A percentile compares a stretch with the other conserved stretches of the same genome.
phyloP scores from a whole-genome alignment of 2,888 invertebrate genomes.

The Drosophila rubida region DNA sequence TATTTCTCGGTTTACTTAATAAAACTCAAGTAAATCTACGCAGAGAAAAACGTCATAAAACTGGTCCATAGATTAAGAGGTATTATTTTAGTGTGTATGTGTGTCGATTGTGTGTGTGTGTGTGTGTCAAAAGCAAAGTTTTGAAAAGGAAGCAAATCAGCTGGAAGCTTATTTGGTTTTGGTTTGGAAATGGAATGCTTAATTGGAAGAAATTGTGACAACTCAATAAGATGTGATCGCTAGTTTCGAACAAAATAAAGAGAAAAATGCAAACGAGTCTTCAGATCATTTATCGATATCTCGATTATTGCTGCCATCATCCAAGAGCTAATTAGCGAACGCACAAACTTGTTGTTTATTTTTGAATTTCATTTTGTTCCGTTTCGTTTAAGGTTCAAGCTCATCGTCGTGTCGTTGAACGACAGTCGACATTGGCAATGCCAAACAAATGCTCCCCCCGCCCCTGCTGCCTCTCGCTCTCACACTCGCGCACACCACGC shows the following conservation, averaged over 20 bases:
- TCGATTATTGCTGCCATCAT: not conserved
- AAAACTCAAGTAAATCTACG: conserved; percentile 56
- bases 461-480: not conserved
- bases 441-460: conserved; percentile 12
- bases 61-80: conserved; percentile 78
- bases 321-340: not conserved
- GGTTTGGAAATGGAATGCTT: not conserved
- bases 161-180: conserved; percentile 22
- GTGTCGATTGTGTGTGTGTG: conserved; percentile 1
- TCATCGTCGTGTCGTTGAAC: conserved; percentile 63
- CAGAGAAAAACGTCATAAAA: conserved; percentile 57
- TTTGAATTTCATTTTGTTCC: conserved; percentile 17
- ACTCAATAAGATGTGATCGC: not conserved
- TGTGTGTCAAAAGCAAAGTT: conserved; percentile 6
- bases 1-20: conserved; percentile 45
- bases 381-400: conserved; percentile 30
- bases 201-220: not conserved
- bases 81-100: conserved; percentile 56
- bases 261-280: not conserved
- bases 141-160: conserved; percentile 7
- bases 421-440: conserved; percentile 62
- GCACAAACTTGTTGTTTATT: conserved; percentile 5
- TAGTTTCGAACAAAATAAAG: too few relatives aligned
- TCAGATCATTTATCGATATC: not conserved
- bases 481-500: not conserved